Evolutionary conservation across 2,797 vertebrate genomes (phyloP), one percentile per base, ranked within the genome.

Genomic region (Myotis vivesi): DNA sequence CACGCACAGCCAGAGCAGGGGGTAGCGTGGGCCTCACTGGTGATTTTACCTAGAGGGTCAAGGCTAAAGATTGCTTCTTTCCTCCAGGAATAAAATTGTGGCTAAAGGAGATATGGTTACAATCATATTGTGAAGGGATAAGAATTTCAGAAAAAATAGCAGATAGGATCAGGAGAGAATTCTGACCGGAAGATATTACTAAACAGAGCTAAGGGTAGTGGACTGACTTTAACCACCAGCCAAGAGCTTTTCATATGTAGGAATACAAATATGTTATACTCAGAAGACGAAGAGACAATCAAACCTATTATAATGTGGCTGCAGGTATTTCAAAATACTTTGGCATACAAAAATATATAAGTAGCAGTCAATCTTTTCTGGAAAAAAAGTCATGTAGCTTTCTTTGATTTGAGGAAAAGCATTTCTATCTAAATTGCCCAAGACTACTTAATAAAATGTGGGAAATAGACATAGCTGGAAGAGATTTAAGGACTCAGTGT

Each of bases 261-360:
- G 25, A 88, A 84, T 90, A 94, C 87, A 95, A 69, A 55, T 16
- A 30, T 85, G 55, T 46, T 46, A 77, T 12, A 79, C 17, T 6
- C 44, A 44, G 44, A 36, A 68, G 80, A 68, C 17, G 38, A 66
- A 89, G 79, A 69, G 51, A 66, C 11, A 71, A 30, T 5, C 10
- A 84, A 80, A 38, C 36, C 38, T 87, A 51, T 62, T 69, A 81
- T 12, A 80, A 55, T 41, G 25, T 73, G 3, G 13, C 55, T 62
- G 6, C 81, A 57, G 49, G 36, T 20, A 92, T 87, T 94, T 94
- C 62, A 94, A 93, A 96, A 95, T 59, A 94, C 30, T 81, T 85
- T 22, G 53, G 30, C 11, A 46, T 8, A 38, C 36, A 64, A 46
- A 90, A 85, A 85, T 38, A 30, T 51, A 20, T 71, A 87, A 85